Conservation (phyloP, 2,888 invertebrate genomes). For the Brachyptera putata region DNA sequence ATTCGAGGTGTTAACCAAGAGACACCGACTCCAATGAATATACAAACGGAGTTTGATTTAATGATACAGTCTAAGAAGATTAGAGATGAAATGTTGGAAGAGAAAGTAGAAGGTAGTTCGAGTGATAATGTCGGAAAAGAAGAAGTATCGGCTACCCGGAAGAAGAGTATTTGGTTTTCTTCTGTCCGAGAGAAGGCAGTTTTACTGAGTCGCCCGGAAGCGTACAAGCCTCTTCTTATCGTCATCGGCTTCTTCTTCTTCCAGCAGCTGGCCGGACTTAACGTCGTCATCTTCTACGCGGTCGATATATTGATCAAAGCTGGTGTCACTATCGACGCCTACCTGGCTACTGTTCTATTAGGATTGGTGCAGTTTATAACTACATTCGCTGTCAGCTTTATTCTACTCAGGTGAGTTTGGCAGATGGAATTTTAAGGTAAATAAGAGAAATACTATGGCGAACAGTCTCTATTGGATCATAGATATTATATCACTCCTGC, state of each 20-base stretch:
- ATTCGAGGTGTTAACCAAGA: neutral
- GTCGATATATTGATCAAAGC: constrained; percentile 18
- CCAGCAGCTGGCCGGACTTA: constrained; percentile 19
- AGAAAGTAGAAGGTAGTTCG: too few relatives aligned
- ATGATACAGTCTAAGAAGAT: neutral
- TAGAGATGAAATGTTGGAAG: neutral
- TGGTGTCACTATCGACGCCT: constrained; percentile 3
- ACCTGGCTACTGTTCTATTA: constrained; percentile 15
- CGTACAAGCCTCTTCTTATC: constrained; percentile 10
- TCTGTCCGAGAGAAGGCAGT: too few relatives aligned
- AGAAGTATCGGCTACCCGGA: neutral
- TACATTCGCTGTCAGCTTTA: neutral
- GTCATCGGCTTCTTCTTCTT: constrained; percentile 16
- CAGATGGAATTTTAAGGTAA: too few relatives aligned
- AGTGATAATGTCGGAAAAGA: too few relatives aligned
- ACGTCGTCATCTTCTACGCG: constrained; percentile 21
- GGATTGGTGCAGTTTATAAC: constrained; percentile 12
- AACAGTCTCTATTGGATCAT: too few relatives aligned
- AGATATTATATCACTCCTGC: too few relatives aligned
- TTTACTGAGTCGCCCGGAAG: too few relatives aligned
- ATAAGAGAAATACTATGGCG: too few relatives aligned
- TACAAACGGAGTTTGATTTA: neutral
- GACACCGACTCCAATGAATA: neutral
- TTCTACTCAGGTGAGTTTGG: neutral
- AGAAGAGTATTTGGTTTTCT: neutral